phyloP scores from a whole-genome alignment of 2,888 invertebrate species.

The Antheraea assamensis region DNA sequence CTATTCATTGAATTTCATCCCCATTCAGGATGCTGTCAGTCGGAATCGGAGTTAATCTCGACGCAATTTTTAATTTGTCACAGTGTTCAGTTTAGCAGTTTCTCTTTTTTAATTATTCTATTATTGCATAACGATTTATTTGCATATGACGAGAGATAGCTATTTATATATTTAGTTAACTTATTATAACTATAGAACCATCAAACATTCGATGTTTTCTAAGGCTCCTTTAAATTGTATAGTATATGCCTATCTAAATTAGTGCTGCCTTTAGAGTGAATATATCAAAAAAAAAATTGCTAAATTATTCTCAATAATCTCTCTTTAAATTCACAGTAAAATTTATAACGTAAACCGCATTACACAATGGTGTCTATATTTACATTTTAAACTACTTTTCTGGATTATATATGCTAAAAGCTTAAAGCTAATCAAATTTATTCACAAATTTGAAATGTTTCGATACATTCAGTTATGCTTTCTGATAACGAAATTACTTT shows the following conservation, averaged over 20 bases:
- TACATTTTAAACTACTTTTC: background rate
- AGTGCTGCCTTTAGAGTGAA: no score
- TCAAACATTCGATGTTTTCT: background rate
- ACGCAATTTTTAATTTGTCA: constrained; percentile 37
- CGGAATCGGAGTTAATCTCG: constrained; percentile 52
- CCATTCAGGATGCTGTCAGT: constrained; percentile 53
- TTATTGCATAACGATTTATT: background rate
- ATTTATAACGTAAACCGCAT: background rate
- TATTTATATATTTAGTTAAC: background rate
- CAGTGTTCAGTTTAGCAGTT: background rate
- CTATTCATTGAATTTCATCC: constrained; percentile 58
- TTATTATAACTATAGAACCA: background rate
- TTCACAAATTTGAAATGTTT: background rate
- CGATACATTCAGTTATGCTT: background rate
- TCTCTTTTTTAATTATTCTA: background rate
- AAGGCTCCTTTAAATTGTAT: background rate
- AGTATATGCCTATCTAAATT: no score
- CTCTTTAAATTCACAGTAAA: no score
- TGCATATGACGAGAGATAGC: background rate
- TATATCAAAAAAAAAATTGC: no score
- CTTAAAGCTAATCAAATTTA: background rate
- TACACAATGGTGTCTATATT: background rate
- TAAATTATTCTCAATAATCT: no score
- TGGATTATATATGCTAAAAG: background rate
- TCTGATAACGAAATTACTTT: background rate